These are phyloP conservation scores for Mythimna ferrago DNA, from an alignment of 2,888 invertebrate genomes.

Conservation along the genomic window DNA sequence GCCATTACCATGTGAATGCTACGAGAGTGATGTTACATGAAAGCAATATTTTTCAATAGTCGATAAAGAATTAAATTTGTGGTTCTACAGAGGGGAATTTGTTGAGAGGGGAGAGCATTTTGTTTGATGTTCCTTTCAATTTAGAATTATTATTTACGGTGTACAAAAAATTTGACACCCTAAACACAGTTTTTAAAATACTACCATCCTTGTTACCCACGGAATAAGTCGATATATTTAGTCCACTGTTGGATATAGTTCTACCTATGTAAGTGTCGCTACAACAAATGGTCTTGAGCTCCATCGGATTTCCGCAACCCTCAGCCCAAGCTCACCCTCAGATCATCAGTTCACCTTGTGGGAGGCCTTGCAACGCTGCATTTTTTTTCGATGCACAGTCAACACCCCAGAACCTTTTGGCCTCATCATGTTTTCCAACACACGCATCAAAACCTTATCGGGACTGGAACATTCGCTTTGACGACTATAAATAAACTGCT, in stretches of 20 bases:
- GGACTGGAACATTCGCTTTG: not conserved
- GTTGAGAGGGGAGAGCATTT: slow-evolving; percentile 60
- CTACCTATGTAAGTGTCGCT: no score
- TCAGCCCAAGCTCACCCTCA: no score
- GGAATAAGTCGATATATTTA: not conserved
- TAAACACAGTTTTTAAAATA: slow-evolving; percentile 2
- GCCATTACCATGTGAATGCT: slow-evolving; percentile 81
- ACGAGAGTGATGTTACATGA: slow-evolving; percentile 75
- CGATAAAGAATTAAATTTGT: slow-evolving; percentile 81
- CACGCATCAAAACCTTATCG: no score
- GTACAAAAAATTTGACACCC: slow-evolving; percentile 20
- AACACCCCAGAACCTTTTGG: no score
- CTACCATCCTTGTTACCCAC: not conserved
- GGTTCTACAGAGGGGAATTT: slow-evolving; percentile 71
- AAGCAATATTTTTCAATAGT: slow-evolving; percentile 83
- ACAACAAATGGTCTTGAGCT: no score
- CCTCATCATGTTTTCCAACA: no score
- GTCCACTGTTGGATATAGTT: no score
- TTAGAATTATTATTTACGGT: slow-evolving; percentile 53
- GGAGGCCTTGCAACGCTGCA: no score
- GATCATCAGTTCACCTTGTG: no score
- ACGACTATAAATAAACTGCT: slow-evolving; percentile 6
- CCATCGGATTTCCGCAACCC: no score
- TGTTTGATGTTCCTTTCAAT: slow-evolving; percentile 67
- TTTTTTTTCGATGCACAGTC: no score